phyloP scores from a whole-genome alignment of 2,888 invertebrate genomes.

The Himalopsyche anomala region DNA sequence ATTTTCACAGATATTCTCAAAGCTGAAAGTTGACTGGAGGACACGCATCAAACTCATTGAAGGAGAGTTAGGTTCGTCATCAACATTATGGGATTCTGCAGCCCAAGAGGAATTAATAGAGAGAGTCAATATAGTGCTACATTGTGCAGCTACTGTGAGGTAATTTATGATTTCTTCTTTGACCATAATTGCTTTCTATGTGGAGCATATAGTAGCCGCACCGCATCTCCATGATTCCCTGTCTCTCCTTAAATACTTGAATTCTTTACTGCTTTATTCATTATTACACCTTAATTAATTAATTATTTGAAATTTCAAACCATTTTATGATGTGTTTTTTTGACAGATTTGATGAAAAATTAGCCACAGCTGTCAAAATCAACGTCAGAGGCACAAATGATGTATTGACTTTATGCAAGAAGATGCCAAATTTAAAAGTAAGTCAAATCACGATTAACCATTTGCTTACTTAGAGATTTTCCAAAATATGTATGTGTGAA shows the following conservation, averaged over 20 bases:
- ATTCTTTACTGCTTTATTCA: no score
- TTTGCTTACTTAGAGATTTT: no score
- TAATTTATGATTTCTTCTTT: not conserved
- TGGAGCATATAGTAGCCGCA: no score
- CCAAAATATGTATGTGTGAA: no score
- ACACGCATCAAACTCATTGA: not conserved
- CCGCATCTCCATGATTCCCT: no score
- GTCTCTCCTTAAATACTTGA: no score
- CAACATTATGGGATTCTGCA: not conserved
- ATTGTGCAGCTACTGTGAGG: conserved; percentile 7
- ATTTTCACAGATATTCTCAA: not conserved
- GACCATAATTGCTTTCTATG: no score
- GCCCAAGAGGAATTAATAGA: not conserved
- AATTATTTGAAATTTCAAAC: no score
- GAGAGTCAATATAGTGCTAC: not conserved
- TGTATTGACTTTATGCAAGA: not conserved
- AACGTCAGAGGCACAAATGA: not conserved
- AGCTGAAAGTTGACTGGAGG: not conserved
- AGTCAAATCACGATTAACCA: not conserved
- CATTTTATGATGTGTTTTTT: no score
- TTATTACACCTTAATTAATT: no score
- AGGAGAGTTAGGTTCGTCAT: not conserved
- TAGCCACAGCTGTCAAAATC: not conserved
- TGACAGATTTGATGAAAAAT: conserved; percentile 13
- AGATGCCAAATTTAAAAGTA: not conserved